Conservation (phyloP, 2,113 vertebrate genomes). For the Ibidorhyncha struthersii region DNA sequence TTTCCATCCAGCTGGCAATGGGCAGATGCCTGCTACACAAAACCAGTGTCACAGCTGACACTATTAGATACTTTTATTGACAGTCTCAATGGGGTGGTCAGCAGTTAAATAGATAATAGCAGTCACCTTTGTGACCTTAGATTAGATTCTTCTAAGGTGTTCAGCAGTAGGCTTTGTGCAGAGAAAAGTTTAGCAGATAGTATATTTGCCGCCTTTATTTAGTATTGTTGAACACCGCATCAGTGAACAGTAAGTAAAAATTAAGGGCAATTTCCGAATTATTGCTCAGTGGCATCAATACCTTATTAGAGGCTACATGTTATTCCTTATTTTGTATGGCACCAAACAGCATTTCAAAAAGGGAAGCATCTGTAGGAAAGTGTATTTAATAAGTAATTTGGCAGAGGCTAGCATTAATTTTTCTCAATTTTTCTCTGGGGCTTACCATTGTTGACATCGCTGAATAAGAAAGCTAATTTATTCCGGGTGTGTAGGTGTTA, state of each 20-base stretch:
- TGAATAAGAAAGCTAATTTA: conserved; percentile 71
- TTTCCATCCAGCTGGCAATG: conserved; percentile 11
- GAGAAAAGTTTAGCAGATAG: not conserved
- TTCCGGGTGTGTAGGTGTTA: conserved; percentile 68
- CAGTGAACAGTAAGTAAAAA: not conserved
- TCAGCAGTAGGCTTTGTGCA: not conserved
- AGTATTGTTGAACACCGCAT: not conserved
- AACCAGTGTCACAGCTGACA: not conserved
- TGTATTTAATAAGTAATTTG: conserved; percentile 37
- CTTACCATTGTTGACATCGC: conserved; percentile 39
- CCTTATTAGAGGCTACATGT: not conserved
- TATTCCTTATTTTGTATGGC: not conserved
- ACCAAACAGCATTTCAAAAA: not conserved
- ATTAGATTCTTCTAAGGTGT: not conserved
- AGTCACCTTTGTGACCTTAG: not conserved
- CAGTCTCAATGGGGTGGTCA: not conserved
- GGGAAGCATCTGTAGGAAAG: conserved; percentile 24
- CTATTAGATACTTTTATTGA: not conserved
- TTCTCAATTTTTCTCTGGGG: conserved; percentile 39
- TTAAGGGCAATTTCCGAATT: not conserved
- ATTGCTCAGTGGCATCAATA: not conserved
- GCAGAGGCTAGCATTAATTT: conserved; percentile 39
- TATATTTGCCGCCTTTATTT: not conserved
- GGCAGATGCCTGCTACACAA: not conserved
- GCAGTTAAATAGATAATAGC: not conserved